Evolutionary conservation across 35 echinoderm and acorn worm species (phyloP), one percentile per base, ranked within the genome.

Genomic region (Heliocidaris tuberculata): DNA sequence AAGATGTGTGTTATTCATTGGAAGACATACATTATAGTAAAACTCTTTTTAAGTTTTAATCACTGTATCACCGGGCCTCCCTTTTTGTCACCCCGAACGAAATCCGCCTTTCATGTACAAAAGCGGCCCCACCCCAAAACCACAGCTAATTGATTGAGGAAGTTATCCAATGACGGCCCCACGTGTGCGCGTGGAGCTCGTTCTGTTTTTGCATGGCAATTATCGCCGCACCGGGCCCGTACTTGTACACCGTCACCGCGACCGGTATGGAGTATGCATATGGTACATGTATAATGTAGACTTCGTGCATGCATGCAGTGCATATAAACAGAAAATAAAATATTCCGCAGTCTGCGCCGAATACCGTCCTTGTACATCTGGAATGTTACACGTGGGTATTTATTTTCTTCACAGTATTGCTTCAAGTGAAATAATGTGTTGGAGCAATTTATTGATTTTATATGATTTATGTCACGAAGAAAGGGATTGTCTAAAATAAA

Each of bases 301-400:
- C 35, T 42, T 42, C 35, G 35, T 42, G 35, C 1, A 42, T 42
- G 35, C 35, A 42, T 42, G 35, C 3, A 42, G 35, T 42, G 3
- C 35, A 0, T 1, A 42, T 42, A 42, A 42, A 42, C 35, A 42
- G 35, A 42, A 42, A 42, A 42, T 42, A 42, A 1, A 42, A 12
- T 60, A 60, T 5, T 19, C 19, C 65, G 17, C 65, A 27, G 21
- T 78, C 21, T n/a, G 27, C 27, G 65, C 21, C 7, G 65, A 78
- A 27, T 7, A 27, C 21, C 65, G 65, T n/a, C 65, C 6, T 42
- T 21, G 65, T 78, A 27, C 65, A 78, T n/a, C 65, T 78, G 65
- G 65, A 78, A 78, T 78, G 65, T 78, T 78, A 78, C 65, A 78
- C 65, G 65, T 78, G 65, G 65, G 65, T 78, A 78, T 78, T 78